Base-by-base conservation (phyloP, 2,888 invertebrate species). In the Nomada fabriciana region DNA sequence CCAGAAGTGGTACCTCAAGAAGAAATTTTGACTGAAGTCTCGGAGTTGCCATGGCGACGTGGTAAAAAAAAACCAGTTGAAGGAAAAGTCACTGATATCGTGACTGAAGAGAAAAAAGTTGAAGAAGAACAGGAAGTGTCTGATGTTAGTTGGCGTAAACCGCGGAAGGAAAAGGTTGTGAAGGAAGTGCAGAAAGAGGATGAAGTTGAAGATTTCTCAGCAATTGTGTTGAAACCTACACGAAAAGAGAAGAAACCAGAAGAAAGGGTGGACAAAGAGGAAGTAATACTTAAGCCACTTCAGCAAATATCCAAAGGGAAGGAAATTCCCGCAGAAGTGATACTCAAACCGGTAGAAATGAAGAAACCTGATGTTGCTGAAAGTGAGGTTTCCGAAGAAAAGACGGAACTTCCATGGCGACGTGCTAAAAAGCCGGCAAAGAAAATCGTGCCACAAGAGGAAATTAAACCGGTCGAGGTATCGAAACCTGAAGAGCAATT, bases 221-320 rank as follows among this genome's bases (percentile, higher is more conserved):
- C 86, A 61, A 85, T 90, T 1, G 61, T 73, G 9, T 70, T 89
- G 11, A 89, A 90, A 67, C 86, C 86, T 9, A 73, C 85, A 1
- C 89, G 83, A 42, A 88, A 83, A 9, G 73, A 70, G 3, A 82
- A 84, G 68, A 87, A 84, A 74, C 77, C 87, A 9, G 86, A 88
- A 68, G 76, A 82, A 18, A 91, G 73, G 76, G 84, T 87, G 63
- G 85, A 89, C 25, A 84, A 86, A 23, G 89, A 91, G 69, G 90
- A 92, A 80, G 73, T 90, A 50, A 42, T 75, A 11, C 61, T 92
- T 43, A 91, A 92, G 81, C 88, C 90, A 93, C 71, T 91, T 15
- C 92, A 91, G 57, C 91, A 90, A 5, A 84, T 91, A 25, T 87
- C 90, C 3, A 70, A 91, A 91, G 93, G 94, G 65, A 93, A 94